Conservation (phyloP, 2,113 vertebrate genomes). For the Prionailurus bengalensis region DNA sequence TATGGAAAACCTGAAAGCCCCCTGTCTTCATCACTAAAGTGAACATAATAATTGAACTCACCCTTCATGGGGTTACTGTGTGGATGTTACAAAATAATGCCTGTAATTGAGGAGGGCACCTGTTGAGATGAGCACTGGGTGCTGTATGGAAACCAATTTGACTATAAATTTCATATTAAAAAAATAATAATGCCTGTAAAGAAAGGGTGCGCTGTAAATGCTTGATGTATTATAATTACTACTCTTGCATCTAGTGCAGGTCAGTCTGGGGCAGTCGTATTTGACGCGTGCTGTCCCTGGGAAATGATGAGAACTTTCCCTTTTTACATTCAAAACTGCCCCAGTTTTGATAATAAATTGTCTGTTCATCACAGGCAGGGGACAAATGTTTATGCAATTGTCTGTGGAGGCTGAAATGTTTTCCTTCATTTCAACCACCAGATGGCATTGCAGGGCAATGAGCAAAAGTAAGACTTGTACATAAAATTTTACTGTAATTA, state of each 20-base stretch:
- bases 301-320: not conserved
- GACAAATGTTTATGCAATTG: no score
- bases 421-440: not conserved
- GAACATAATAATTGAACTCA: not conserved
- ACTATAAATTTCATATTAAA: no score
- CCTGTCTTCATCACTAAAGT: not conserved
- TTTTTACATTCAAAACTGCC: not conserved
- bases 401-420: accelerated
- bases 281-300: not conserved
- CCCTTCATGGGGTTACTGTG: not conserved
- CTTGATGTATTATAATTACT: not conserved
- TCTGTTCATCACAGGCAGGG: not conserved
- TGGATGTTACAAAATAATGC: not conserved
- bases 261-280: not conserved
- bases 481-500: not conserved
- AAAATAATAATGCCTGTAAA: not conserved
- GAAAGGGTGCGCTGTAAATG: accelerated
- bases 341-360: not conserved
- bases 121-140: no score
- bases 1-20: not conserved
- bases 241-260: not conserved
- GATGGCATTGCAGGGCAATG: conserved; percentile 38
- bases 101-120: not conserved
- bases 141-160: no score
- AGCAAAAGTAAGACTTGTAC: not conserved